A percentile compares a stretch with the other conserved stretches of the same genome.
These are phyloP conservation scores for Euthynnus affinis DNA, from an alignment of 2,797 vertebrate genomes.

Conservation along the genomic window DNA sequence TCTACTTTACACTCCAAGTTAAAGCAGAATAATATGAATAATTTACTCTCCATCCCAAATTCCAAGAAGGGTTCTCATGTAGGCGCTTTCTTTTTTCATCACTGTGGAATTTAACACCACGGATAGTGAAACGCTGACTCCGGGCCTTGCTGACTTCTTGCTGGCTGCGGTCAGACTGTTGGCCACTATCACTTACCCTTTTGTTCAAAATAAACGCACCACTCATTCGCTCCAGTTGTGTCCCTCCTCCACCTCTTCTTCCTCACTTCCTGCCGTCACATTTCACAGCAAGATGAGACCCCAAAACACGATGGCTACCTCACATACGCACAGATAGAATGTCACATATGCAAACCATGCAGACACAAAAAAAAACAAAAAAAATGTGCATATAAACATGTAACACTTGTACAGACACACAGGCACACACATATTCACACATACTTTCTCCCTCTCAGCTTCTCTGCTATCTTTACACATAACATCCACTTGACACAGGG, in stretches of 20 bases:
- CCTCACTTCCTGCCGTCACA: constrained; percentile 63
- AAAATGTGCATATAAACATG: constrained; percentile 7
- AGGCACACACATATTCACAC: constrained; percentile 41
- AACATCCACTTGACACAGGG: constrained; percentile 43
- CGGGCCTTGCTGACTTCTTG: constrained; percentile 23
- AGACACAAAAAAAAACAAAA: constrained; percentile 27
- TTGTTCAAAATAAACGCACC: constrained; percentile 38
- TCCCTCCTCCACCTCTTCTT: constrained; percentile 23
- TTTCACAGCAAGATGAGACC: constrained; percentile 65
- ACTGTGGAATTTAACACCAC: constrained; percentile 71
- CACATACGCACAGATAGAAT: constrained; percentile 6
- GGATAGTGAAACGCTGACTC: constrained; percentile 40
- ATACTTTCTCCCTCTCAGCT: constrained; percentile 44
- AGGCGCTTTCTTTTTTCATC: constrained; percentile 23
- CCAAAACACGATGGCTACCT: constrained; percentile 17
- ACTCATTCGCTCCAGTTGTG: not conserved
- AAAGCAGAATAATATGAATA: constrained; percentile 55
- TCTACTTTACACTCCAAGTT: constrained; percentile 33
- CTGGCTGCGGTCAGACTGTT: constrained; percentile 25
- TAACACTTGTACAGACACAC: constrained; percentile 32
- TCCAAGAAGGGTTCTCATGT: constrained; percentile 5
- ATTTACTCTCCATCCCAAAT: constrained; percentile 43
- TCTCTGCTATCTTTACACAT: constrained; percentile 59
- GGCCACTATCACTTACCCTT: constrained; percentile 31
- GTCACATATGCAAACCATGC: constrained; percentile 23